These are phyloP conservation scores for Dimorphilus gyrociliatus DNA, from an alignment of 2,888 invertebrate species.

Conservation along the genomic window DNA sequence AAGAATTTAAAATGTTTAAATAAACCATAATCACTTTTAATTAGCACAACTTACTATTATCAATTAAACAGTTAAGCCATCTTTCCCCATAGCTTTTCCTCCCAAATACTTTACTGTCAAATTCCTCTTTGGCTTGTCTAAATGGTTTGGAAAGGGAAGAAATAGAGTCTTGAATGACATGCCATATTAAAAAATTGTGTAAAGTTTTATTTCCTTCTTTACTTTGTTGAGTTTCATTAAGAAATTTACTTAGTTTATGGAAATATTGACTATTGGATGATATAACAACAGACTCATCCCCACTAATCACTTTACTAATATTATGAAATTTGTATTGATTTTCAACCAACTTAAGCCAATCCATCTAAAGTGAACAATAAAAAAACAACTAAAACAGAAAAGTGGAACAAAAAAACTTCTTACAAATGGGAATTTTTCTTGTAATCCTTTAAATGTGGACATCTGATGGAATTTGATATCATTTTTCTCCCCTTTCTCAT, in stretches of 20 bases:
- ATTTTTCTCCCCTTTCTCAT: conserved; percentile 65
- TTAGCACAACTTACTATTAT: conserved; percentile 8
- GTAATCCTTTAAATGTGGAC: conserved; percentile 59
- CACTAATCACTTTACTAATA: conserved; percentile 43
- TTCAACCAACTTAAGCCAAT: conserved; percentile 72
- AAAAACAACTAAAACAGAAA: background rate
- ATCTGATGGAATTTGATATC: conserved; percentile 76
- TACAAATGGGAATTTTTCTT: conserved; percentile 61
- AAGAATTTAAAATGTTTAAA: conserved; percentile 1
- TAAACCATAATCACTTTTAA: too few species aligned
- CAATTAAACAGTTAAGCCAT: too few species aligned
- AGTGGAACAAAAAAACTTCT: too few species aligned
- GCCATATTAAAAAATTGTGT: conserved; percentile 86
- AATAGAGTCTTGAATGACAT: conserved; percentile 65
- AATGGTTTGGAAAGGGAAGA: conserved; percentile 70
- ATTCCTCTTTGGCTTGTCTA: conserved; percentile 71
- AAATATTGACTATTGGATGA: conserved; percentile 79
- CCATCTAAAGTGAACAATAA: conserved; percentile 40
- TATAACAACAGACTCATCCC: conserved; percentile 62
- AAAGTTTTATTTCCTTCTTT: conserved; percentile 53
- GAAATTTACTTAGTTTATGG: conserved; percentile 54
- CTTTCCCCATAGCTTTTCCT: too few species aligned
- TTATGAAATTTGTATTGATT: conserved; percentile 57
- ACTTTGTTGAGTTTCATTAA: conserved; percentile 53
- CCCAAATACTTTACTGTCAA: conserved; percentile 70